A percentile compares a stretch with the other conserved stretches of the same genome.
Evolutionary conservation across 2,888 invertebrate species (phyloP).

Genomic region (Sycophila texana): DNA sequence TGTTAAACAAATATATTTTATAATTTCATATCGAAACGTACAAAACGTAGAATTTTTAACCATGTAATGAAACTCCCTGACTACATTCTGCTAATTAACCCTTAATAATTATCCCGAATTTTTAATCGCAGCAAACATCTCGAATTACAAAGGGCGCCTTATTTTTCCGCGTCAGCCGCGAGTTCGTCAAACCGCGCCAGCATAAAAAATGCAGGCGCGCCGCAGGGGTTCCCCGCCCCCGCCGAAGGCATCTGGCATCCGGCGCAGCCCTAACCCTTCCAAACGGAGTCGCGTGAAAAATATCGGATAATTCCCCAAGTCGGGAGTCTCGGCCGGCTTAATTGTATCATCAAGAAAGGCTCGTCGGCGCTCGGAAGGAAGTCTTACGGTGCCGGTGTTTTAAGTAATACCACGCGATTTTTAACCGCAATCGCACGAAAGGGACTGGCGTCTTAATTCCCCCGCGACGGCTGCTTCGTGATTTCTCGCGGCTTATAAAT

Average conservation of each 20-base stretch:
- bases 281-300: conserved; percentile 70
- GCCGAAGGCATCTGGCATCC: conserved; percentile 53
- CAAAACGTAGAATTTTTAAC: too few species aligned
- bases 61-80: too few species aligned
- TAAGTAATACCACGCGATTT: conserved; percentile 74
- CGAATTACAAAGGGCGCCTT: not conserved
- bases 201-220: conserved; percentile 14
- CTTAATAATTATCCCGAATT: too few species aligned
- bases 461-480: conserved; percentile 26
- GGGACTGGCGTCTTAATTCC: conserved; percentile 44
- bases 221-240: conserved; percentile 44
- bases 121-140: too few species aligned
- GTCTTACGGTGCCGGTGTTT: conserved; percentile 56
- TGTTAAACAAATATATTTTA: too few species aligned
- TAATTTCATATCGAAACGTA: too few species aligned
- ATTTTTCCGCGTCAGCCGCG: not conserved
- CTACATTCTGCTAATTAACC: too few species aligned
- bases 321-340: conserved; percentile 69
- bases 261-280: conserved; percentile 56
- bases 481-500: conserved; percentile 51
- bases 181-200: not conserved
- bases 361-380: conserved; percentile 62
- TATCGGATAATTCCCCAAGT: conserved; percentile 74
- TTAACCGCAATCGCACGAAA: conserved; percentile 73
- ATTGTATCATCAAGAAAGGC: conserved; percentile 74